Evolutionary conservation across 2,888 invertebrate genomes (phyloP).

Genomic region (Cerastis rubricosa): DNA sequence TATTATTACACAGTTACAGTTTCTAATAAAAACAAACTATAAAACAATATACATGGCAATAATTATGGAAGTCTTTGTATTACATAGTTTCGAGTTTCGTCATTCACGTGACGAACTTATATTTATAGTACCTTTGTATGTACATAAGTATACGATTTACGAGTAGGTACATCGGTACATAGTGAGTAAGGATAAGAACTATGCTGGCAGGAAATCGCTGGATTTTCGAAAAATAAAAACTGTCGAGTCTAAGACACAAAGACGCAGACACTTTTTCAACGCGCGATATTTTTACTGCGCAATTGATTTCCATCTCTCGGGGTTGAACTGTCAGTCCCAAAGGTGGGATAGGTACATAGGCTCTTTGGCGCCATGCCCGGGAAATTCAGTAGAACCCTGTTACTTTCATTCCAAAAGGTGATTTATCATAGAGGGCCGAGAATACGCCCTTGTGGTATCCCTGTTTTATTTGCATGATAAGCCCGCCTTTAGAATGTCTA

Average conservation of each 20-base stretch:
- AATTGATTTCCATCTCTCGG: not conserved
- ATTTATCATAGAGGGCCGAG: not conserved
- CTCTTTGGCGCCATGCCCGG: too few relatives aligned
- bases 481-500: not conserved
- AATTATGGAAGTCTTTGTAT: constrained; percentile 3
- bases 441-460: constrained; percentile 5
- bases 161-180: too few relatives aligned
- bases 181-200: too few relatives aligned
- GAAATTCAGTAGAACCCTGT: not conserved
- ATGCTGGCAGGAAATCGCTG: too few relatives aligned
- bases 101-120: too few relatives aligned
- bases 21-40: constrained; percentile 1
- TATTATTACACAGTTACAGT: not conserved
- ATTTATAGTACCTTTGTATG: too few relatives aligned
- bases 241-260: too few relatives aligned
- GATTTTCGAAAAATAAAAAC: too few relatives aligned
- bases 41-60: not conserved
- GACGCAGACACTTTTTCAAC: not conserved
- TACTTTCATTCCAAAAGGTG: not conserved
- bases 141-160: too few relatives aligned
- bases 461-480: not conserved
- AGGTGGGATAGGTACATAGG: too few relatives aligned
- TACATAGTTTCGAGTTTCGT: too few relatives aligned
- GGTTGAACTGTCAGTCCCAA: not conserved
- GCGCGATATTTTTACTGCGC: not conserved